Percentiles rank a stretch among this genome's conserved stretches.
Conservation (phyloP, 2,113 vertebrate genomes). For the Scopus umbretta region DNA sequence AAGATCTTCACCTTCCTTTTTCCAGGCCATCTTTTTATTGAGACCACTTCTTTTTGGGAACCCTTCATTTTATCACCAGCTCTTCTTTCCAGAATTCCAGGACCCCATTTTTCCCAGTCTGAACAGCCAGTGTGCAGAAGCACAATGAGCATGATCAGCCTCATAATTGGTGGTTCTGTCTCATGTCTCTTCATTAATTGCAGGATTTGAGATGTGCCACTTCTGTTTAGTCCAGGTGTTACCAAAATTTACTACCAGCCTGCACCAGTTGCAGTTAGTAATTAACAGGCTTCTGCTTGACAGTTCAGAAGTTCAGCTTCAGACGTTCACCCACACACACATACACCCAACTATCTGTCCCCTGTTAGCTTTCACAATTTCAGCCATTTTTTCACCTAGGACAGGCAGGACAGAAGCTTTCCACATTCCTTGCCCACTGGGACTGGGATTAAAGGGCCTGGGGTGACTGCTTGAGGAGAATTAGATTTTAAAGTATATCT, state of each 20-base stretch:
- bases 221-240: neutral
- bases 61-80: neutral
- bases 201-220: neutral
- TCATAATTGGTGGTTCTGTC: neutral
- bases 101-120: neutral
- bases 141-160: neutral
- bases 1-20: neutral
- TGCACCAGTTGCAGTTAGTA: neutral
- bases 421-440: neutral
- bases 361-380: neutral
- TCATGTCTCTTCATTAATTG: neutral
- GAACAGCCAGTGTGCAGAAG: neutral
- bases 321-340: neutral
- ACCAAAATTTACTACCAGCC: neutral
- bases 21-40: neutral
- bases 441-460: neutral
- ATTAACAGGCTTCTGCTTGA: neutral
- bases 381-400: neutral
- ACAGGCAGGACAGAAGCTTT: neutral
- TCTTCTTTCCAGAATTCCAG: neutral
- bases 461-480: neutral
- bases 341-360: neutral
- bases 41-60: neutral
- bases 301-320: neutral
- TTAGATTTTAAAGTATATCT: neutral